Percentiles rank a stretch among this genome's conserved stretches.
These are phyloP conservation scores for Neosalanx taihuensis DNA, from an alignment of 2,797 vertebrate genomes.

Conservation along the genomic window DNA sequence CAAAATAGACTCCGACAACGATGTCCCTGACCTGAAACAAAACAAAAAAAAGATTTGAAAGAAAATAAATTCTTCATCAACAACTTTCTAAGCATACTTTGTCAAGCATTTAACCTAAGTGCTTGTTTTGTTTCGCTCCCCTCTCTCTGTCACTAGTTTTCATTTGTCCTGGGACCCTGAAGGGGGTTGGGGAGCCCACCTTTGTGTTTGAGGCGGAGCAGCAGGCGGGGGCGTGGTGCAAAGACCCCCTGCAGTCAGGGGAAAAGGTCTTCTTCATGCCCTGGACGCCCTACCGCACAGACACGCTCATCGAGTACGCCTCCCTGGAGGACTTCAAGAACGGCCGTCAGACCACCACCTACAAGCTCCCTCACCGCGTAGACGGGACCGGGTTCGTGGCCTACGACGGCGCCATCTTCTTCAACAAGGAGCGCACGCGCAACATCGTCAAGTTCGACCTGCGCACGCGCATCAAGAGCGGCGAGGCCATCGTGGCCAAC, in stretches of 20 bases:
- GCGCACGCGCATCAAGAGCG: slow-evolving; percentile 98
- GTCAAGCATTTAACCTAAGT: slow-evolving; percentile 20
- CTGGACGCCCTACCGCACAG: slow-evolving; percentile 97
- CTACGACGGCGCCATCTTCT: slow-evolving; percentile 97
- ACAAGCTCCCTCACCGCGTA: slow-evolving; percentile 95
- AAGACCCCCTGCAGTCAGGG: slow-evolving; percentile 96
- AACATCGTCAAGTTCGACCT: slow-evolving; percentile 99
- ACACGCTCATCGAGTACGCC: slow-evolving; percentile 92
- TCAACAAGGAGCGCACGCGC: slow-evolving; percentile 96
- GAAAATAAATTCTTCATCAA: slow-evolving; percentile 6
- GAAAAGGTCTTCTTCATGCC: slow-evolving; percentile 99
- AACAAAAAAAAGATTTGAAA: slow-evolving; percentile 29
- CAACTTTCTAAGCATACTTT: not conserved
- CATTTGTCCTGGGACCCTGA: slow-evolving; percentile 98
- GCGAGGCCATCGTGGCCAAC: slow-evolving; percentile 96
- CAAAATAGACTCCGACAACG: slow-evolving; percentile 58
- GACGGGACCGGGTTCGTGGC: slow-evolving; percentile 98
- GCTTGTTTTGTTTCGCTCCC: slow-evolving; percentile 46
- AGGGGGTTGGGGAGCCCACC: slow-evolving; percentile 88
- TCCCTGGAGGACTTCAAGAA: slow-evolving; percentile 93
- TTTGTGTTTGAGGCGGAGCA: slow-evolving; percentile 96
- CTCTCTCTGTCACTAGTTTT: slow-evolving; percentile 87
- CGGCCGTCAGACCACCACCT: slow-evolving; percentile 89
- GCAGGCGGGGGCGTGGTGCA: slow-evolving; percentile 98
- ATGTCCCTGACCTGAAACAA: slow-evolving; percentile 49